These are phyloP conservation scores for Eledone cirrhosa DNA, from an alignment of 2,888 invertebrate species.

Conservation along the genomic window DNA sequence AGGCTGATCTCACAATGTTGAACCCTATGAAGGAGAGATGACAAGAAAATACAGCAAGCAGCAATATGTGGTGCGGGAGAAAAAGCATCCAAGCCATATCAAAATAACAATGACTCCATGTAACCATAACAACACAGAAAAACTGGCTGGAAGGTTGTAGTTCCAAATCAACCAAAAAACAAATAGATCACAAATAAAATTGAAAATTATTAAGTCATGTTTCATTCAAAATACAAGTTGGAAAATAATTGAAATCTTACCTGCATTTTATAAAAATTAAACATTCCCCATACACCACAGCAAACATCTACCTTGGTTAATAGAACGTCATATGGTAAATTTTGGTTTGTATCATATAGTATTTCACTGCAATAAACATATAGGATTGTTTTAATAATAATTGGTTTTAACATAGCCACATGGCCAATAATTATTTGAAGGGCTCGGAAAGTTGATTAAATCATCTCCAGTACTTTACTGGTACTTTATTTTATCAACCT, in stretches of 20 bases:
- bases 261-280: conserved; percentile 72
- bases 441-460: no score
- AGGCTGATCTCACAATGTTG: no score
- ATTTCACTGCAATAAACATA: conserved; percentile 60
- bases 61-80: no score
- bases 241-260: conserved; percentile 45
- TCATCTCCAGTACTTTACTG: no score
- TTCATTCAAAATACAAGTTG: neutral
- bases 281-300: conserved; percentile 67
- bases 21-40: no score
- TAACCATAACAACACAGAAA: neutral
- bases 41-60: no score
- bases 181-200: neutral
- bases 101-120: neutral
- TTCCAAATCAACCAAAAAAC: neutral
- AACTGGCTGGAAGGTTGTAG: neutral
- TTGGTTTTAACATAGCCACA: no score
- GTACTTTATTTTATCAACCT: no score
- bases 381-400: no score
- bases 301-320: conserved; percentile 69
- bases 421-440: no score
- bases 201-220: no score
- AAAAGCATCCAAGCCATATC: no score
- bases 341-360: conserved; percentile 60
- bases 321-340: conserved; percentile 66